These are phyloP conservation scores for Eustalomyia histrio DNA, from an alignment of 2,888 invertebrate genomes.

Conservation along the genomic window DNA sequence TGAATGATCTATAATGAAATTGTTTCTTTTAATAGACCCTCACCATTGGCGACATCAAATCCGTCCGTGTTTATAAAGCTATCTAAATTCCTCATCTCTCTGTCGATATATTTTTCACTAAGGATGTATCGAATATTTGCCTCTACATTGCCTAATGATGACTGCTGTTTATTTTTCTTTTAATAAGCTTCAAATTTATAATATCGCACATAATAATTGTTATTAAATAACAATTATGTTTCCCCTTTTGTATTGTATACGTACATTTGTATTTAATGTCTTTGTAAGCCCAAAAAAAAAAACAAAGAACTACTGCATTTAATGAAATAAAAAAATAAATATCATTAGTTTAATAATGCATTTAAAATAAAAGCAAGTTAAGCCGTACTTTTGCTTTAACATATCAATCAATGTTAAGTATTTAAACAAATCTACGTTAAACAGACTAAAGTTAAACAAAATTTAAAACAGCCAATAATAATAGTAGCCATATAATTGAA, in stretches of 20 bases:
- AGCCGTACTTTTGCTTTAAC: too few species aligned
- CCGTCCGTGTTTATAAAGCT: constrained; percentile 87
- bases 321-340: constrained; percentile 36
- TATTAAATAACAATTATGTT: constrained; percentile 71
- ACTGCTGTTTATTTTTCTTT: constrained; percentile 63
- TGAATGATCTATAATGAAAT: background rate
- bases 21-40: constrained; percentile 81
- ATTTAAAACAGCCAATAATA: too few species aligned
- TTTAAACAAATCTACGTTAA: too few species aligned
- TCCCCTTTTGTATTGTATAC: constrained; percentile 25
- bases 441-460: too few species aligned
- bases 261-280: constrained; percentile 27
- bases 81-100: constrained; percentile 78
- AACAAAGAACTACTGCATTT: constrained; percentile 38
- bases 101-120: constrained; percentile 1
- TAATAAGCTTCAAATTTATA: constrained; percentile 52
- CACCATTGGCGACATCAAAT: constrained; percentile 86
- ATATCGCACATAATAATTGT: constrained; percentile 67
- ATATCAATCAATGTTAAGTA: too few species aligned
- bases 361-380: background rate
- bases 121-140: background rate
- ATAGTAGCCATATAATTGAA: too few species aligned
- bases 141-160: constrained; percentile 15
- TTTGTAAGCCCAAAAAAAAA: constrained; percentile 34
- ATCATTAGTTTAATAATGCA: constrained; percentile 2